Base-by-base conservation (phyloP, 2,888 invertebrate species). In the Sinhomidia bicolor region DNA sequence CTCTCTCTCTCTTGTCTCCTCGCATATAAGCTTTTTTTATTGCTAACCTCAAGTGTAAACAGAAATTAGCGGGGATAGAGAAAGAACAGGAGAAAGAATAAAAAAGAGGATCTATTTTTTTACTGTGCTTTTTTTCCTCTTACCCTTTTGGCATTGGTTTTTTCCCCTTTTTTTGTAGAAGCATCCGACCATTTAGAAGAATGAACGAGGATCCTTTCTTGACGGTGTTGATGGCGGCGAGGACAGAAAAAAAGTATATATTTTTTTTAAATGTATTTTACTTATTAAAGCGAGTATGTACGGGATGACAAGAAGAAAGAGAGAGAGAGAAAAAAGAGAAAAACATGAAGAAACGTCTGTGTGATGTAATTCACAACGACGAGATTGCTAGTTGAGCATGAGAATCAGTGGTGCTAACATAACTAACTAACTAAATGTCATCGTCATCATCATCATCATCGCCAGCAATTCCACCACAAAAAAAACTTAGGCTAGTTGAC, bases 31-130 rank as follows among this genome's bases (percentile, higher is more conserved):
- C 71, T 10, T 44, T 41, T 71, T 74, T 65, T 54, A 62, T 82
- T 82, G 79, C 85, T 81, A 87, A 87, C 81, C 71, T 74, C 60
- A 74, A 87, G 57, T 87, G 86, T 87, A 87, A 87, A 87, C 86
- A 87, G 71, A 81, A 87, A 87, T 87, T 87, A 87, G 86, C 41
- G 85, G 60, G 44, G 26, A 51, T 74, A 54, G 17, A 20, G 17
- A 83, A 47, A 74, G 44, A 1, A 26, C 29, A 3, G 41, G 10
- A 23, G 10, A 44, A 23, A 26, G 10, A 17, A 71, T 9, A 71
- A 36, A 26, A 51, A 51, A 9, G 29, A 60, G 29, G 12, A 60
- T n/a, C 36, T 29, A 29, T 32, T 32, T 62, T n/a, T 60, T 14
- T 54, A 47, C 47, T 17, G 57, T 17, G 4, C n/a, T 60, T 26